These are phyloP conservation scores for Nothoprocta pentlandii DNA, from an alignment of 2,113 vertebrate genomes.

Conservation along the genomic window DNA sequence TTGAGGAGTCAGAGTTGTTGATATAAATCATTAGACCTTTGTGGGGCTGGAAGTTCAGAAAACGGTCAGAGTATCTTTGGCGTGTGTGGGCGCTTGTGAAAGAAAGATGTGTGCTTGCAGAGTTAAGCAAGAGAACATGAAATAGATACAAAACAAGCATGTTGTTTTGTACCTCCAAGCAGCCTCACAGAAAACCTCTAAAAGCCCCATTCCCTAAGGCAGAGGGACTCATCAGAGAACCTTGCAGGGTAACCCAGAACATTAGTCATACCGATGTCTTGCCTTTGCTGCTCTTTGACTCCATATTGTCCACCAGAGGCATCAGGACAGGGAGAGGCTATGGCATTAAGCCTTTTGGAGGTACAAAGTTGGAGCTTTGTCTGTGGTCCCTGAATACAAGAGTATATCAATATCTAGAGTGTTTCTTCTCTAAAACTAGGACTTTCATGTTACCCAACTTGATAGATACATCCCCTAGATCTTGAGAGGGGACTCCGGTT, in stretches of 20 bases:
- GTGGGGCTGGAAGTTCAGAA: conserved; percentile 15
- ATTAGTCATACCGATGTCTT: neutral
- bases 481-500: neutral
- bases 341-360: neutral
- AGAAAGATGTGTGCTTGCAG: neutral
- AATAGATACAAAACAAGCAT: neutral
- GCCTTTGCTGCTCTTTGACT: neutral
- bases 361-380: neutral
- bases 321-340: neutral
- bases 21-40: neutral
- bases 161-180: neutral
- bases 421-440: neutral
- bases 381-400: neutral
- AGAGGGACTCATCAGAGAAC: neutral
- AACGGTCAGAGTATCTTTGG: neutral
- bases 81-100: neutral
- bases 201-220: neutral
- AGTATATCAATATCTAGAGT: neutral
- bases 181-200: neutral
- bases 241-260: neutral
- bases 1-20: conserved; percentile 20
- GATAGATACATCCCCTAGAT: neutral
- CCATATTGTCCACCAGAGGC: neutral
- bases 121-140: neutral
- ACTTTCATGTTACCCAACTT: neutral